A percentile compares a stretch with the other conserved stretches of the same genome.
Evolutionary conservation across 2,888 invertebrate genomes (phyloP).

Genomic region (Abrostola tripartita): DNA sequence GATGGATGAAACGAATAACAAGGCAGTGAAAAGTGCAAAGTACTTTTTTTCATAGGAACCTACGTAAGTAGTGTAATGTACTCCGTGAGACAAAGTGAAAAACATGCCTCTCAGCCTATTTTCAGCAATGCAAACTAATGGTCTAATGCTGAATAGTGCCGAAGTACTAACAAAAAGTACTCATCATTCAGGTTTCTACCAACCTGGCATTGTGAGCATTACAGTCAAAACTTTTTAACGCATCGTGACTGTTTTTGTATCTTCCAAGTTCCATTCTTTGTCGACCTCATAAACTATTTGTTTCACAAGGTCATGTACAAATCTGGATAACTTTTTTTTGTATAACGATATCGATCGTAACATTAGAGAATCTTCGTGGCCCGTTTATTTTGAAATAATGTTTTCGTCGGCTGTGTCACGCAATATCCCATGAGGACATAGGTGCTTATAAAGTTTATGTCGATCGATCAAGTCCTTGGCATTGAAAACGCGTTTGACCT

Average conservation of each 20-base stretch:
- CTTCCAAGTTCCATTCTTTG: constrained; percentile 20
- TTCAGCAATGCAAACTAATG: constrained; percentile 20
- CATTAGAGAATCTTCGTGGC: too few relatives aligned
- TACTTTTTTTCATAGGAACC: too few relatives aligned
- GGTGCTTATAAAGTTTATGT: constrained; percentile 33
- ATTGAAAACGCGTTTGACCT: constrained; percentile 49
- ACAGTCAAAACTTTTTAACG: constrained; percentile 1
- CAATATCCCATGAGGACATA: constrained; percentile 32
- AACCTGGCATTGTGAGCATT: constrained; percentile 4
- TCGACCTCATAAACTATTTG: constrained; percentile 26
- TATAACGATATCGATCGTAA: too few relatives aligned
- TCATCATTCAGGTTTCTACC: constrained; percentile 22
- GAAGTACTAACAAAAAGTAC: constrained; percentile 19
- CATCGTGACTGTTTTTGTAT: neutral
- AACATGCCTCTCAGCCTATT: constrained; percentile 19
- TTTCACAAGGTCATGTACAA: constrained; percentile 31
- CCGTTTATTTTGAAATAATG: constrained; percentile 11
- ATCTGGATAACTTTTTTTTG: neutral
- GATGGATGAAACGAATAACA: too few relatives aligned
- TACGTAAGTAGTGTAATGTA: neutral
- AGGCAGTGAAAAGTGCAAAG: too few relatives aligned
- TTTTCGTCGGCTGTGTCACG: constrained; percentile 35
- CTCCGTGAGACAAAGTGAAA: neutral
- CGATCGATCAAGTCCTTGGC: constrained; percentile 48
- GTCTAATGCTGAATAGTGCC: constrained; percentile 18